Conservation (phyloP, 2,888 invertebrate genomes). For the Aplocera efformata region DNA sequence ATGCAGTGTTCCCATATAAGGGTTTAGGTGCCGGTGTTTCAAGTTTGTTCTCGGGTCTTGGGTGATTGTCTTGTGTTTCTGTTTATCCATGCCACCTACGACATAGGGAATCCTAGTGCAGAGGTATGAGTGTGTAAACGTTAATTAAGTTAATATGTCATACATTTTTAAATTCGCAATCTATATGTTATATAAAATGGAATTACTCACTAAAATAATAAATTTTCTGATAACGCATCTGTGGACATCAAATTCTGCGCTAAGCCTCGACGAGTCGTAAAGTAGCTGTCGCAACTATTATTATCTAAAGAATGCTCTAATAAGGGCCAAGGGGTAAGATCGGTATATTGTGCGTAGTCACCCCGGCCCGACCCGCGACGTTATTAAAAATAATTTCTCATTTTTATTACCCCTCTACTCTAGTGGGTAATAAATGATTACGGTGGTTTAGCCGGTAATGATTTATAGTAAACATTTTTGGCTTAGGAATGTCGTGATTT, state of each 20-base stretch:
- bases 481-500: conserved; percentile 15
- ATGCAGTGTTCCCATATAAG: too few relatives aligned
- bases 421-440: conserved; percentile 62
- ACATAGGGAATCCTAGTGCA: too few relatives aligned
- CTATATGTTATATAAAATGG: too few relatives aligned
- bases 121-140: too few relatives aligned
- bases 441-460: conserved; percentile 35
- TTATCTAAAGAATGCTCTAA: conserved; percentile 66
- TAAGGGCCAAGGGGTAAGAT: conserved; percentile 43
- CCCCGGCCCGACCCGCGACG: conserved; percentile 42
- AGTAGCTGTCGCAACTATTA: conserved; percentile 65
- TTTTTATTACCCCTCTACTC: conserved; percentile 70
- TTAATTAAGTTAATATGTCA: too few relatives aligned
- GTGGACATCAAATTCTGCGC: conserved; percentile 44
- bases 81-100: too few relatives aligned
- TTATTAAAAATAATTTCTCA: conserved; percentile 81
- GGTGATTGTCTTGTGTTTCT: too few relatives aligned
- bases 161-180: too few relatives aligned
- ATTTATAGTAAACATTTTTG: conserved; percentile 24
- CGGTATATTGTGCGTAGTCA: conserved; percentile 24
- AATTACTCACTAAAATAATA: too few relatives aligned
- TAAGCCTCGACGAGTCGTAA: conserved; percentile 60
- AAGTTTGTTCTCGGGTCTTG: too few relatives aligned
- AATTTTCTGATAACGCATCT: not conserved
- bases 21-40: too few relatives aligned